phyloP scores from a whole-genome alignment of 2,113 vertebrate species.

The Phalacrocorax carbo region DNA sequence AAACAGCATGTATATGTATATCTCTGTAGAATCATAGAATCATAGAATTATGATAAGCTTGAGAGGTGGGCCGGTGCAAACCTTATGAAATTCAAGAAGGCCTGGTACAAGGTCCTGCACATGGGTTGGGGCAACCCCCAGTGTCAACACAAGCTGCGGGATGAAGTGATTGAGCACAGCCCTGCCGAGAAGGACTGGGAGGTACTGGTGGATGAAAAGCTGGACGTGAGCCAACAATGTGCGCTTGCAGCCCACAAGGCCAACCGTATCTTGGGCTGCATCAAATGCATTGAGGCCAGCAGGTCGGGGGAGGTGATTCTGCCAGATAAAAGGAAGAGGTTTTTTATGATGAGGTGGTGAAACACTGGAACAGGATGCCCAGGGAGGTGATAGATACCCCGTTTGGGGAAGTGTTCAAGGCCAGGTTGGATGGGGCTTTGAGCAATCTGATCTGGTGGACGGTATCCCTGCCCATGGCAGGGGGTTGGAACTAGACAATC shows the following conservation, averaged over 20 bases:
- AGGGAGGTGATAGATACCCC: no score
- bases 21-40: not conserved
- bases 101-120: not conserved
- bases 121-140: not conserved
- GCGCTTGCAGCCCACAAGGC: not conserved
- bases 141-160: not conserved
- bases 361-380: no score
- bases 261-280: not conserved
- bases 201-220: not conserved
- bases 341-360: no score
- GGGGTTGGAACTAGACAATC: not conserved
- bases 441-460: not conserved
- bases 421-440: not conserved
- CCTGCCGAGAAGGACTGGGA: not conserved
- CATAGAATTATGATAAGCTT: not conserved
- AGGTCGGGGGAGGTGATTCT: not conserved
- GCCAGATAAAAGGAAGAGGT: no score
- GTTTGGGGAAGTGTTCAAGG: not conserved
- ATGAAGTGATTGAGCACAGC: not conserved
- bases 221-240: not conserved
- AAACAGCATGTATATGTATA: not conserved
- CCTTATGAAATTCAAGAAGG: not conserved
- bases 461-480: not conserved
- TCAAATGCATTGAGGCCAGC: not conserved
- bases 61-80: not conserved